Percentiles rank a stretch among this genome's conserved stretches.
phyloP scores from a whole-genome alignment of 1,140 invertebrate genomes.

The Homalodisca vitripennis region DNA sequence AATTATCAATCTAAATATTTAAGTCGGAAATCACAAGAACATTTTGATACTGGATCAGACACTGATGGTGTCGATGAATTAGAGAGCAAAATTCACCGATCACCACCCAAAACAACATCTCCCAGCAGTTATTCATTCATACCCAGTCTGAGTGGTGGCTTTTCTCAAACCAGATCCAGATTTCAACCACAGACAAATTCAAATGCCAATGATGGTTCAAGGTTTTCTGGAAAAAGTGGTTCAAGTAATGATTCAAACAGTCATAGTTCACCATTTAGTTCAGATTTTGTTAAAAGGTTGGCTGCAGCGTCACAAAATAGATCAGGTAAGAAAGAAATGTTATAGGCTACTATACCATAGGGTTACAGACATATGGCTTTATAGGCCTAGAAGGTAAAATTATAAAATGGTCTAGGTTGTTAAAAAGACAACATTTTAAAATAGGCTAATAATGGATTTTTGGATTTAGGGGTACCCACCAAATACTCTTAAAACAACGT shows the following conservation, averaged over 20 bases:
- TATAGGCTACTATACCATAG: no score
- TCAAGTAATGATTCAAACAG: not conserved
- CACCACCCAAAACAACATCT: not conserved
- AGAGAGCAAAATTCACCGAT: not conserved
- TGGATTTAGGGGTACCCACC: no score
- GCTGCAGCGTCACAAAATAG: slow-evolving; percentile 16
- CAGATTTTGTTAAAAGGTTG: slow-evolving; percentile 35
- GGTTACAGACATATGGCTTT: no score
- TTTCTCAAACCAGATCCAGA: slow-evolving; percentile 11
- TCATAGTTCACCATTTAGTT: slow-evolving; percentile 29
- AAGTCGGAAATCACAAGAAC: not conserved
- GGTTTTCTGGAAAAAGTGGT: not conserved
- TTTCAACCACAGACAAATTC: slow-evolving; percentile 6
- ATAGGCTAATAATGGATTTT: no score
- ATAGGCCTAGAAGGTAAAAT: no score
- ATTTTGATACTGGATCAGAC: slow-evolving; percentile 32
- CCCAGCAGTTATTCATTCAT: not conserved
- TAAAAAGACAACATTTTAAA: no score
- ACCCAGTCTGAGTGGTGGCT: not conserved
- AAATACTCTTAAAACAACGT: no score
- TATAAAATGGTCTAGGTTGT: no score
- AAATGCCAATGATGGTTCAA: not conserved
- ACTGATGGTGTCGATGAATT: slow-evolving; percentile 25
- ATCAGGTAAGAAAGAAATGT: slow-evolving; percentile 20
- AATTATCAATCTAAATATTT: not conserved